Evolutionary conservation across 2,113 vertebrate genomes (phyloP).

Genomic region (Caloenas nicobarica): DNA sequence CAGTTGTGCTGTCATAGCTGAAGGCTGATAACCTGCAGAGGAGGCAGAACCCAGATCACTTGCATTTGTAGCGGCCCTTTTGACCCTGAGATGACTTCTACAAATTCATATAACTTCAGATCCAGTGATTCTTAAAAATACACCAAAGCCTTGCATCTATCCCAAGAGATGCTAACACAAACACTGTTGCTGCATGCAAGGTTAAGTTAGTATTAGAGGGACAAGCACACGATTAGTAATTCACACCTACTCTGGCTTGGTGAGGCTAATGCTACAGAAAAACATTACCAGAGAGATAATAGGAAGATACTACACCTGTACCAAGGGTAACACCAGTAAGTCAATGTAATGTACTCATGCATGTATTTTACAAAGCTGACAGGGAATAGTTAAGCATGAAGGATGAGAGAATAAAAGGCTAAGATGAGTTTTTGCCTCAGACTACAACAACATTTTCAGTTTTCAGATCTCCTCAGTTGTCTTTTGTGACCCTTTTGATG

Average conservation of each 20-base stretch:
- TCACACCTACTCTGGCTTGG: not conserved
- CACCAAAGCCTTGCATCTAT: not conserved
- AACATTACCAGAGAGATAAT: not conserved
- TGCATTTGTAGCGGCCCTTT: not conserved
- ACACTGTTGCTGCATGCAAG: not conserved
- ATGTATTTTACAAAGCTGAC: not conserved
- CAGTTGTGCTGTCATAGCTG: constrained; percentile 29
- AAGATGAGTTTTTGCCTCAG: not conserved
- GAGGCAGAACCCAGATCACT: not conserved
- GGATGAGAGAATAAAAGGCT: not conserved
- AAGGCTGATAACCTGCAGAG: not conserved
- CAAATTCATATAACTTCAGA: not conserved
- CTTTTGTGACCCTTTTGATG: not conserved
- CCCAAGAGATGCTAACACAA: not conserved
- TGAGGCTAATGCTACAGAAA: not conserved
- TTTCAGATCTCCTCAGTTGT: not conserved
- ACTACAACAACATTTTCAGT: not conserved
- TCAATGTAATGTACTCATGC: not conserved
- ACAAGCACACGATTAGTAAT: not conserved
- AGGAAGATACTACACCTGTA: not conserved
- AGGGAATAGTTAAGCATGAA: not conserved
- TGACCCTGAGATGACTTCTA: not conserved
- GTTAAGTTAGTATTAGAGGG: not conserved
- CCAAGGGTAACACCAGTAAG: not conserved
- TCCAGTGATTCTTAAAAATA: not conserved